These are phyloP conservation scores for Anoplophora glabripennis DNA, from an alignment of 1,140 invertebrate genomes.

Conservation along the genomic window DNA sequence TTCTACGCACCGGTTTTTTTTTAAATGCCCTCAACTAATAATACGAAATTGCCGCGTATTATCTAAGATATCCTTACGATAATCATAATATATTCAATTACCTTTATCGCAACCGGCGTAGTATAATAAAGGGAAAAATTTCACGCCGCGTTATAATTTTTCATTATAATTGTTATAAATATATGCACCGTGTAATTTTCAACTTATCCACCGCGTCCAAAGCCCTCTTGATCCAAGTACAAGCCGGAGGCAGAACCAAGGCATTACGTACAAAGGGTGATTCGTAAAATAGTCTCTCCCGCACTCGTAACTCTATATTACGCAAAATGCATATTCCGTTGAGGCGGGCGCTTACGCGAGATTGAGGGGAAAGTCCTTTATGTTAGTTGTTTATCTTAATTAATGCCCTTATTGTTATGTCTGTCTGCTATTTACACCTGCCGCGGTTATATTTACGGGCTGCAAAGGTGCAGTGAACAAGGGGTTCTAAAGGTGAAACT, in stretches of 20 bases:
- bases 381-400: conserved; percentile 3
- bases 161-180: background rate
- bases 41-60: no score
- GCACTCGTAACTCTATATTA: conserved; percentile 7
- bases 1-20: no score
- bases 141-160: background rate
- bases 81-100: no score
- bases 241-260: conserved; percentile 2
- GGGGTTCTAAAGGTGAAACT: no score
- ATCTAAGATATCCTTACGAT: no score
- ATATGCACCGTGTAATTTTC: conserved; percentile 6
- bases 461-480: no score
- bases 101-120: no score
- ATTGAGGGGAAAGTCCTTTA: background rate
- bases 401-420: conserved; percentile 2
- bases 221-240: conserved; percentile 4
- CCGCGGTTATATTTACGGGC: no score
- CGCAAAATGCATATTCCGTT: background rate
- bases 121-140: no score
- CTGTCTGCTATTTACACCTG: no score
- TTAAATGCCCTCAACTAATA: no score
- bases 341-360: background rate
- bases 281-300: background rate
- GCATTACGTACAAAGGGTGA: conserved; percentile 6
- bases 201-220: background rate